These are phyloP conservation scores for Nixonia krombeini DNA, from an alignment of 1,140 invertebrate species.

Conservation along the genomic window DNA sequence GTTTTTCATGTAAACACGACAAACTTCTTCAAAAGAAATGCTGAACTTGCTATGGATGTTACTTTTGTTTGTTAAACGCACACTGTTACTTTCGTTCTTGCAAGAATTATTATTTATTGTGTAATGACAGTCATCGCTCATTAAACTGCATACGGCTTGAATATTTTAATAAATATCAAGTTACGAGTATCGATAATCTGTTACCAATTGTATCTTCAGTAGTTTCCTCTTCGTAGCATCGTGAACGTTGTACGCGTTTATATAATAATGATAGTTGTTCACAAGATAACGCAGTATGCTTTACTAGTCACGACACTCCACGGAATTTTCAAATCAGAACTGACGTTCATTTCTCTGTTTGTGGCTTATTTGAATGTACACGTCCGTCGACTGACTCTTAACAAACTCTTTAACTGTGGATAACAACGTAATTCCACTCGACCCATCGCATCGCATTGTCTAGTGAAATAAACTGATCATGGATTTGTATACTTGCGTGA, in stretches of 20 bases:
- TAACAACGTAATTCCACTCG: not conserved
- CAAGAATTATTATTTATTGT: too few species aligned
- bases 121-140: too few species aligned
- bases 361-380: not conserved
- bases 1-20: too few species aligned
- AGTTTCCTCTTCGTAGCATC: too few species aligned
- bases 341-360: not conserved
- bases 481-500: slow-evolving; percentile 1
- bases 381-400: not conserved
- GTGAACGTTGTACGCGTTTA: not conserved
- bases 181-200: not conserved
- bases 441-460: not conserved
- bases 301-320: not conserved
- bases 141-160: too few species aligned
- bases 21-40: too few species aligned
- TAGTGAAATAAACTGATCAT: not conserved
- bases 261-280: not conserved
- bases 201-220: too few species aligned
- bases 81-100: too few species aligned
- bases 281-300: not conserved
- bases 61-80: too few species aligned
- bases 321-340: not conserved
- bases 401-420: not conserved
- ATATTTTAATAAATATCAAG: too few species aligned
- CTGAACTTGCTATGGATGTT: too few species aligned